Evolutionary conservation across 2,888 invertebrate genomes (phyloP).

Genomic region (Polyploca ridens): DNA sequence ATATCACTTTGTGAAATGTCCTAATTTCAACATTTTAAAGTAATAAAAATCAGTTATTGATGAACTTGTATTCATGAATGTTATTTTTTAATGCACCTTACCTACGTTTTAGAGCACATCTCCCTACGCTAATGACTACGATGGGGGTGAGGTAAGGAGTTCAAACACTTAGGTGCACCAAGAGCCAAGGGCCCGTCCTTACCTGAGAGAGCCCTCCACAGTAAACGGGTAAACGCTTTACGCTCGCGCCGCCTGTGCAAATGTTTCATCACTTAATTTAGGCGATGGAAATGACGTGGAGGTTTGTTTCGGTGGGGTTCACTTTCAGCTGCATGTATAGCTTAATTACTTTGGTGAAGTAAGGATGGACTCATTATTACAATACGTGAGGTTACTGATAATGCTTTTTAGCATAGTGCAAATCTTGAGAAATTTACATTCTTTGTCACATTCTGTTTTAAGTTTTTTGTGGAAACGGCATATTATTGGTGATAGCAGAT

Average conservation of each 20-base stretch:
- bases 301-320: conserved; percentile 1
- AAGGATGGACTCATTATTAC: neutral
- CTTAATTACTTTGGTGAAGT: conserved; percentile 5
- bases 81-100: neutral
- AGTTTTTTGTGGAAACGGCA: neutral
- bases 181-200: conserved; percentile 42
- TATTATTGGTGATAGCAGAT: neutral
- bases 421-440: no score
- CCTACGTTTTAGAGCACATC: neutral
- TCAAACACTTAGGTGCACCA: conserved; percentile 50
- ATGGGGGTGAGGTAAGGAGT: conserved; percentile 37
- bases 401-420: no score
- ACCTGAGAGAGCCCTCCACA: conserved; percentile 46
- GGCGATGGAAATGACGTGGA: conserved; percentile 18
- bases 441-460: no score
- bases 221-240: conserved; percentile 54
- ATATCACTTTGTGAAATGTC: no score
- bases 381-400: neutral
- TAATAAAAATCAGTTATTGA: no score
- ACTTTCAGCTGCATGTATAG: conserved; percentile 13
- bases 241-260: conserved; percentile 43
- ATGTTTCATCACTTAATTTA: conserved; percentile 56
- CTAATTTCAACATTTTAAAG: no score
- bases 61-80: neutral
- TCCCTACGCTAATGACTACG: conserved; percentile 10